Conservation (phyloP, 2,113 vertebrate genomes). For the Tragelaphus imberbis region DNA sequence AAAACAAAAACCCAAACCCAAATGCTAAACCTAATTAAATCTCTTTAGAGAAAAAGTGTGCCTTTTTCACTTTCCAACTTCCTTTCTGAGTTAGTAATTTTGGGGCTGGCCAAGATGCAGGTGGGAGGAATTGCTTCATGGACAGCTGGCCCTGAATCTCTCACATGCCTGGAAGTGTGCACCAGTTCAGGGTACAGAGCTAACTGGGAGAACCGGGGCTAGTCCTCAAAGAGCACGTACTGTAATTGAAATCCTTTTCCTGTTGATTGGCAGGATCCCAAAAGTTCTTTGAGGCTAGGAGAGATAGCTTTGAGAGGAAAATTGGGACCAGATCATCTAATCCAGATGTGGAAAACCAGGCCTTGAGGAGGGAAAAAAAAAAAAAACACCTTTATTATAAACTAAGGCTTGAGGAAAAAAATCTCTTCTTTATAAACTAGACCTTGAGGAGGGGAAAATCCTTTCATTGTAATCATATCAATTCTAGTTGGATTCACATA, state of each 20-base stretch:
- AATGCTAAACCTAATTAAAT: slow-evolving; percentile 74
- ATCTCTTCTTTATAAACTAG: slow-evolving; percentile 41
- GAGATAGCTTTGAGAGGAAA: slow-evolving; percentile 56
- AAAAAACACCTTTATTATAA: slow-evolving; percentile 1
- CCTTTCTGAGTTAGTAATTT: slow-evolving; percentile 76
- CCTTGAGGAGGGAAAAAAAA: neutral
- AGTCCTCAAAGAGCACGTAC: slow-evolving; percentile 17
- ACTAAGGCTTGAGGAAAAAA: neutral
- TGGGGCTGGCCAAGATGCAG: slow-evolving; percentile 52
- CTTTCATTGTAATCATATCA: slow-evolving; percentile 54
- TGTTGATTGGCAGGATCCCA: slow-evolving; percentile 56
- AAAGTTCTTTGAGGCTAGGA: slow-evolving; percentile 39
- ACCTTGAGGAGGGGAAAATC: slow-evolving; percentile 18
- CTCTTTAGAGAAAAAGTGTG: slow-evolving; percentile 75
- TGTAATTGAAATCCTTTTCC: slow-evolving; percentile 56
- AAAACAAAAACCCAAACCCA: neutral
- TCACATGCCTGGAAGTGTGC: slow-evolving; percentile 49
- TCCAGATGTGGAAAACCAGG: slow-evolving; percentile 59
- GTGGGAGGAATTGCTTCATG: slow-evolving; percentile 65
- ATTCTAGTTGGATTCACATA: slow-evolving; percentile 45
- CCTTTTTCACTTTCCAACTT: slow-evolving; percentile 77
- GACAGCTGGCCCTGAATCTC: slow-evolving; percentile 61
- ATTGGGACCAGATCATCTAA: slow-evolving; percentile 62
- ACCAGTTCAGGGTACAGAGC: slow-evolving; percentile 42
- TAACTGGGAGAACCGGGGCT: slow-evolving; percentile 32